Conservation (phyloP, 2,888 invertebrate species). For the Nebria brevicollis region DNA sequence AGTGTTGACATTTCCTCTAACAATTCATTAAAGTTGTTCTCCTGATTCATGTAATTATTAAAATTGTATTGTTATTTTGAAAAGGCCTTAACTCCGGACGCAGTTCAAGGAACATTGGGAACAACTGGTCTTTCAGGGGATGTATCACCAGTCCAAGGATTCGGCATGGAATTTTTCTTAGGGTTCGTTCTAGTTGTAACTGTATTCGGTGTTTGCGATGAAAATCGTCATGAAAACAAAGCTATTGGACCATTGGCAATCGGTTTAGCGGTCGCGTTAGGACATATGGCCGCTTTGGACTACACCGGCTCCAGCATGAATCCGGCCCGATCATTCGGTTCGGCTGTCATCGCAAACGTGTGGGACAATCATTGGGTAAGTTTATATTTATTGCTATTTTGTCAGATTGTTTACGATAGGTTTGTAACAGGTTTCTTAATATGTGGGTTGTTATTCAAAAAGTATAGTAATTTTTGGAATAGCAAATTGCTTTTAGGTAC, state of each 20-base stretch:
- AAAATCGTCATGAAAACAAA: slow-evolving; percentile 80
- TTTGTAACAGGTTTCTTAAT: not conserved
- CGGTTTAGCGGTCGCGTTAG: slow-evolving; percentile 85
- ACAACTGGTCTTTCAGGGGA: slow-evolving; percentile 71
- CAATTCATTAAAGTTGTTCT: too few relatives aligned
- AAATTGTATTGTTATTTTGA: slow-evolving; percentile 39
- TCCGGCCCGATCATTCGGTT: slow-evolving; percentile 89
- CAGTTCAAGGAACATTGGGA: slow-evolving; percentile 72
- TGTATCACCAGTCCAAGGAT: slow-evolving; percentile 79
- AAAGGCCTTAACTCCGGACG: slow-evolving; percentile 75
- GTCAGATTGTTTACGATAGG: not conserved
- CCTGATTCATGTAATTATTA: not conserved
- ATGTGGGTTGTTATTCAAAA: not conserved
- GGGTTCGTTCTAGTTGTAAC: slow-evolving; percentile 89
- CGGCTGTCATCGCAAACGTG: slow-evolving; percentile 78
- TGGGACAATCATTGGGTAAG: slow-evolving; percentile 88
- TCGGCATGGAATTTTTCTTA: slow-evolving; percentile 90
- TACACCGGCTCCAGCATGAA: slow-evolving; percentile 93
- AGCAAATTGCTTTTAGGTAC: not conserved
- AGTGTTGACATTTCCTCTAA: too few relatives aligned
- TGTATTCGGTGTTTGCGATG: slow-evolving; percentile 90
- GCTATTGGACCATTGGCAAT: slow-evolving; percentile 84
- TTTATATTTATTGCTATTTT: slow-evolving; percentile 24
- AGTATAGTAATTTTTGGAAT: not conserved
- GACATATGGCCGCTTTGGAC: slow-evolving; percentile 86